Evolutionary conservation across 1,140 invertebrate genomes (phyloP), one percentile per base, ranked within the genome.

Genomic region (Tyrophagus putrescentiae): DNA sequence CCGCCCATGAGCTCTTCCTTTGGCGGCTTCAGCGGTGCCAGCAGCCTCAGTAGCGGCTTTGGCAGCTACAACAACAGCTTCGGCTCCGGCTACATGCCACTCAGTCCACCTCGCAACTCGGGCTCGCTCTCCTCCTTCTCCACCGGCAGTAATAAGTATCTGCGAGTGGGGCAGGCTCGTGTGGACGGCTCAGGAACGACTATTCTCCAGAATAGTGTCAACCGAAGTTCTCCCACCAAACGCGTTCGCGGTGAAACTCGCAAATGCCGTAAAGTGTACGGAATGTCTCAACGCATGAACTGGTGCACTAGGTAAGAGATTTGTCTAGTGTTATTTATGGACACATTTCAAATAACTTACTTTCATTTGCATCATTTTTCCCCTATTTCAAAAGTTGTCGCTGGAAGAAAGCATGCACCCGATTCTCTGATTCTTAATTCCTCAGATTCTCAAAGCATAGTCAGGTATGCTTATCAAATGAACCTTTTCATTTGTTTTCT

Each of bases 331-430:
- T 33, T n/a, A n/a, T n/a, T n/a, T n/a, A n/a, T n/a, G n/a, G n/a
- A 54, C 52, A 13, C 52, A 54, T 34, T 54, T 31, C 25, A 54
- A 54, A 54, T n/a, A n/a, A n/a, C n/a, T n/a, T n/a, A n/a, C n/a
- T n/a, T n/a, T n/a, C n/a, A n/a, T n/a, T n/a, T n/a, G n/a, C n/a
- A n/a, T n/a, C n/a, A n/a, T n/a, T n/a, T n/a, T n/a, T n/a, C n/a
- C n/a, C n/a, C n/a, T n/a, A n/a, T n/a, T n/a, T n/a, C n/a, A n/a
- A n/a, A n/a, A n/a, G 97, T 71, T 97, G 93, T 80, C 94, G 92
- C 72, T 97, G 93, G 93, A 97, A 97, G 77, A 97, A 97, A 74
- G 93, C 92, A 25, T 97, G 93, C 77, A 88, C 83, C 45, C 80
- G 93, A 64, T 97, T 97, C 71, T 82, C 82, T 62, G 87, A 91